Base-by-base conservation (phyloP, 2,888 invertebrate genomes). In the Trachelus troglodyta region DNA sequence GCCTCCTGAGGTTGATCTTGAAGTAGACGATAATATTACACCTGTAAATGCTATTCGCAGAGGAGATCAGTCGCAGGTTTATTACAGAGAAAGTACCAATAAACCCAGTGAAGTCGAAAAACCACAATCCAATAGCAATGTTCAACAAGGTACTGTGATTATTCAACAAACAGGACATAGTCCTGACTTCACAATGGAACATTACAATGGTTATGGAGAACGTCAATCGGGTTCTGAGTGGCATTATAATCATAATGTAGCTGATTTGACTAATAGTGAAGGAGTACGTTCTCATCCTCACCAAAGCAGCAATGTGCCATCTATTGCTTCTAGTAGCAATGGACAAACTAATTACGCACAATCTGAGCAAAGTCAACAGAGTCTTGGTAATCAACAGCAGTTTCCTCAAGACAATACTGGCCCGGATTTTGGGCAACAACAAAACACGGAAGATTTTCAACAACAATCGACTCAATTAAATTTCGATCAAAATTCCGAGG, bases 211-310 rank as follows among this genome's bases (percentile, higher is more conserved):
- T 31, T 82, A 85, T 75, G 75, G 78, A 34, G 69, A 69, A 69
- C 80, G 23, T 69, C 31, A 69, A 12, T 31, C 71, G 23, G 83
- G 81, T 12, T 74, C 79, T 34, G 81, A 84, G 15, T 88, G 88
- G 87, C 88, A 88, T 76, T 82, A 81, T 33, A 84, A 79, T 6
- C 88, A 88, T 75, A 81, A 84, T 69, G 84, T 86, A 34, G 82
- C 82, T 69, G 87, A 87, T 76, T 79, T 86, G 68, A 85, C 85
- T 23, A 81, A 83, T 40, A 81, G 81, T n/a, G 83, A 86, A 69
- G 56, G 56, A 56, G 2, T 23, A 71, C 30, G 12, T 71, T 34
- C 30, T 9, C 30, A 31, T 69, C 12, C 33, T n/a, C 23, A 11
- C n/a, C 15, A 35, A 77, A 74, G 23, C 56, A 56, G 34, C 12